Evolutionary conservation across 2,888 invertebrate genomes (phyloP).

Genomic region (Calameuta pallipes): DNA sequence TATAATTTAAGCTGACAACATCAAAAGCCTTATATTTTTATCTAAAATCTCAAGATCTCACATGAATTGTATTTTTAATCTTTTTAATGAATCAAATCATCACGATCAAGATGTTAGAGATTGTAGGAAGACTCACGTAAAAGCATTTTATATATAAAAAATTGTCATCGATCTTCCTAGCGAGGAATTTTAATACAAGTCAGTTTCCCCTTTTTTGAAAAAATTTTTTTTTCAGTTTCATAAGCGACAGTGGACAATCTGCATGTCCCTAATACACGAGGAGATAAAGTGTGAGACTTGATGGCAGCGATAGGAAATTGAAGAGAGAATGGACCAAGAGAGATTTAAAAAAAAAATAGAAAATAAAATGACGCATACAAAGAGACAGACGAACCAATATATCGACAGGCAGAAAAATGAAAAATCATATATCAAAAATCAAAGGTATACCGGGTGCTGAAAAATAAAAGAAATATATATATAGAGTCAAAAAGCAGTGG

Average conservation of each 20-base stretch:
- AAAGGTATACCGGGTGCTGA: neutral
- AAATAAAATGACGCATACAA: neutral
- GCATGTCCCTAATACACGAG: neutral
- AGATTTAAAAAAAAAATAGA: neutral
- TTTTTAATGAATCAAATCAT: neutral
- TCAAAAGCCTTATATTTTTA: constrained; percentile 25
- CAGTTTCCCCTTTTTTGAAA: too few species aligned
- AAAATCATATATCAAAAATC: neutral
- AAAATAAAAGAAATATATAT: neutral
- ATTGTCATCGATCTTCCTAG: neutral
- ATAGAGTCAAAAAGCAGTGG: neutral
- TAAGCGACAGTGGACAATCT: neutral
- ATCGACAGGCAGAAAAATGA: neutral
- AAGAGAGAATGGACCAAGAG: neutral
- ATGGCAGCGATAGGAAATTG: neutral
- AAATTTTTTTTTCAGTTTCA: neutral
- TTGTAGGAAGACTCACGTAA: neutral
- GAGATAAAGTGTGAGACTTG: neutral
- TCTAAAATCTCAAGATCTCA: neutral
- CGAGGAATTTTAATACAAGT: too few species aligned
- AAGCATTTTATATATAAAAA: neutral
- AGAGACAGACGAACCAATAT: neutral
- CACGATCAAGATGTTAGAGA: neutral
- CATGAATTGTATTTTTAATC: neutral
- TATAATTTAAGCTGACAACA: constrained; percentile 34